Evolutionary conservation across 2,113 vertebrate species (phyloP).

Genomic region (Misgurnus anguillicaudatus): DNA sequence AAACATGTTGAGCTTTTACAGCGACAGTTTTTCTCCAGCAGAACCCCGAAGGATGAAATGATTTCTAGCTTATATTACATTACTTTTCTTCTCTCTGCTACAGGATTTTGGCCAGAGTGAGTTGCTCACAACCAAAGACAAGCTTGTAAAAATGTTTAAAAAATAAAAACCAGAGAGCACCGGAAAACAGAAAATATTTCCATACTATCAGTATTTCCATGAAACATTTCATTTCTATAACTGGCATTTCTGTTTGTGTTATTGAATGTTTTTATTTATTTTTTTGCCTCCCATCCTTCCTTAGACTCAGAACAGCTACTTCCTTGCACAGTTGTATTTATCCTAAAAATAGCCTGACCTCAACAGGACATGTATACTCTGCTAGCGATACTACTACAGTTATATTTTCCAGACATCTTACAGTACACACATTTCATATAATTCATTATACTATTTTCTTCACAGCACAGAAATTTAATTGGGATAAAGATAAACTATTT

Average conservation of each 20-base stretch:
- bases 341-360: conserved; percentile 44
- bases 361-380: background rate
- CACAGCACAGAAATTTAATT: background rate
- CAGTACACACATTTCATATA: background rate
- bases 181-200: background rate
- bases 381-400: background rate
- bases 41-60: too few species aligned
- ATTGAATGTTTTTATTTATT: background rate
- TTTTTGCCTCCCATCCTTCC: conserved; percentile 25
- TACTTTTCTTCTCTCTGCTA: background rate
- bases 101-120: background rate
- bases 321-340: conserved; percentile 15
- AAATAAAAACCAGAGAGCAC: background rate
- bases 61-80: background rate
- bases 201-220: background rate
- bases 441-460: background rate
- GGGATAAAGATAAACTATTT: background rate
- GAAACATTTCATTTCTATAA: background rate
- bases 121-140: background rate
- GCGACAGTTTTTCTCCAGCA: background rate
- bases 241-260: background rate
- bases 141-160: background rate
- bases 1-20: background rate
- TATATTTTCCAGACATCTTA: too few species aligned
- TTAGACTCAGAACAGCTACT: conserved; percentile 14